Evolutionary conservation across 1,140 invertebrate species (phyloP).

Genomic region (Drusus annulatus): DNA sequence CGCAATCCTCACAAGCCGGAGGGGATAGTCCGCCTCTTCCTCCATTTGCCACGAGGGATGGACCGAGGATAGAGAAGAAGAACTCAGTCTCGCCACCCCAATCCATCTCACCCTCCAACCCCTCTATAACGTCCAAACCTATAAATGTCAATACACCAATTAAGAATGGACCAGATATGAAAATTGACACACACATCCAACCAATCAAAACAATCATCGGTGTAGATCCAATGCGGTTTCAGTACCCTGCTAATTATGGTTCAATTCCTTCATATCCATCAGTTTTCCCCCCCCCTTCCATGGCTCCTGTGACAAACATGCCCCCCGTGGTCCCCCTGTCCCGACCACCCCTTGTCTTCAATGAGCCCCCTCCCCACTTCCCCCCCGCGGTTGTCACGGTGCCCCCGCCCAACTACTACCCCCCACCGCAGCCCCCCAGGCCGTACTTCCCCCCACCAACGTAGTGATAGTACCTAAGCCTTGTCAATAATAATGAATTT

Average conservation of each 20-base stretch:
- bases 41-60: slow-evolving; percentile 61
- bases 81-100: slow-evolving; percentile 69
- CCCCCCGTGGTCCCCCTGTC: slow-evolving; percentile 48
- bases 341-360: slow-evolving; percentile 48
- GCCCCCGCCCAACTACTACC: slow-evolving; percentile 65
- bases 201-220: slow-evolving; percentile 61
- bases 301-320: slow-evolving; percentile 62
- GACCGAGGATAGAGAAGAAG: slow-evolving; percentile 69
- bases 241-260: slow-evolving; percentile 61
- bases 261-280: slow-evolving; percentile 62
- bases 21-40: slow-evolving; percentile 75
- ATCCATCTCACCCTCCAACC: slow-evolving; percentile 68
- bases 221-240: slow-evolving; percentile 60
- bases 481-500: background rate
- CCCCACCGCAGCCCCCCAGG: slow-evolving; percentile 60
- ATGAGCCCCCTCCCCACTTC: slow-evolving; percentile 60
- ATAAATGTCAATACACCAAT: slow-evolving; percentile 60
- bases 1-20: slow-evolving; percentile 73
- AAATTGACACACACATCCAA: slow-evolving; percentile 62
- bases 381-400: slow-evolving; percentile 63
- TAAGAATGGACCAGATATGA: slow-evolving; percentile 67
- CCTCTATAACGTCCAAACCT: slow-evolving; percentile 60
- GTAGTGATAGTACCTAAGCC: slow-evolving; percentile 36
- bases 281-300: slow-evolving; percentile 64
- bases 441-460: slow-evolving; percentile 69